Base-by-base conservation (phyloP, 2,797 vertebrate species). In the Molossus molossus region DNA sequence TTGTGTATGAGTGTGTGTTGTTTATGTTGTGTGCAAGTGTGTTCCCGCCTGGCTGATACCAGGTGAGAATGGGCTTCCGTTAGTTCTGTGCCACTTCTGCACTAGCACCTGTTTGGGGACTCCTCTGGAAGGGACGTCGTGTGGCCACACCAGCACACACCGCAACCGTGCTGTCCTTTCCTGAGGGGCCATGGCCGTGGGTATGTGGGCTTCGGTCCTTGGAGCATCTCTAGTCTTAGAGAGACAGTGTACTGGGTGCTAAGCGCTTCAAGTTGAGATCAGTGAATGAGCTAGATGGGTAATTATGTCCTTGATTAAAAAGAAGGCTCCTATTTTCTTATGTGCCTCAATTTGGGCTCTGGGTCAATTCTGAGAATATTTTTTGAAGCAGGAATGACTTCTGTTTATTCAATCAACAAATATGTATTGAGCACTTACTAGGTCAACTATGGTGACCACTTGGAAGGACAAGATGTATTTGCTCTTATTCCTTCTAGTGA, bases 381-480 rank as follows among this genome's bases (percentile, higher is more conserved):
- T 80, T 86, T 17, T 57, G 67, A 23, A 55, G 27, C 69, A 60
- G 70, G 9, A 23, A 14, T 33, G 27, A n/a, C 4, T 86, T 58
- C 21, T 88, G 9, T 55, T 72, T 50, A 89, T 65, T 83, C 57
- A 82, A 7, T 64, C 20, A 33, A 62, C 4, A 57, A 17, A 4
- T 33, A 27, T 33, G 82, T 72, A 76, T 48, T 7, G 23, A 91
- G 79, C 48, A 50, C 58, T 76, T 25, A 45, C 14, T 62, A 40
- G 29, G 57, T 76, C 29, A 72, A 64, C 48, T n/a, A 1, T 0
- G 3, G 57, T 33, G 62, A 81, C n/a, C 67, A 25, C n/a, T 10
- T 58, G 58, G 55, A 87, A 94, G 57, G 70, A 58, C 58, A 82
- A 95, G 58, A 40, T 25, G 29, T 5, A 7, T 84, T 40, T 87